Evolutionary conservation across 2,888 invertebrate genomes (phyloP).

Genomic region (Leptopterna dolabrata): DNA sequence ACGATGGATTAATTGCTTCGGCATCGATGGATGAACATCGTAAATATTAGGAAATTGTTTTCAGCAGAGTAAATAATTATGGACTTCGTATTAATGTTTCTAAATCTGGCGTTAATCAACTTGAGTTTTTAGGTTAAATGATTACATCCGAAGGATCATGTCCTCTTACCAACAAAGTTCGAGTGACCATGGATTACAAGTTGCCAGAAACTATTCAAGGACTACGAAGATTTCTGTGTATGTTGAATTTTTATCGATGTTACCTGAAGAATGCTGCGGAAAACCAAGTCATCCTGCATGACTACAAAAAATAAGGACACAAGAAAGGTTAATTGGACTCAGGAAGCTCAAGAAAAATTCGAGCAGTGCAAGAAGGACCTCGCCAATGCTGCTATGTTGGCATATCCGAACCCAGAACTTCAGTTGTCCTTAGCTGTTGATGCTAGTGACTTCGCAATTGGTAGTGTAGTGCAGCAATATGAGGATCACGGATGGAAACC

Average conservation of each 20-base stretch:
- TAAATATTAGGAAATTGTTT: slow-evolving; percentile 20
- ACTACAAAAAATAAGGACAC: neutral
- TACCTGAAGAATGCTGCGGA: slow-evolving; percentile 62
- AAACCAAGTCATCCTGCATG: slow-evolving; percentile 56
- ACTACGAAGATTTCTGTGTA: slow-evolving; percentile 64
- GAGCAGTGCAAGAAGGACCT: slow-evolving; percentile 14
- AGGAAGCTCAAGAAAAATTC: neutral
- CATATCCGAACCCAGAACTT: neutral
- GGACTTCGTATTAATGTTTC: slow-evolving; percentile 30
- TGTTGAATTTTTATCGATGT: slow-evolving; percentile 66
- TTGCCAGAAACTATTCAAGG: slow-evolving; percentile 27
- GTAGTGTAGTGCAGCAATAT: slow-evolving; percentile 34
- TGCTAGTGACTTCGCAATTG: neutral
- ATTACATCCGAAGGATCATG: slow-evolving; percentile 36
- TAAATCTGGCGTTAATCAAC: slow-evolving; percentile 29
- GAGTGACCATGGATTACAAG: slow-evolving; percentile 54
- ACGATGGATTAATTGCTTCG: slow-evolving; percentile 62
- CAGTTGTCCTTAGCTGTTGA: neutral
- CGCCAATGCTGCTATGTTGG: neutral
- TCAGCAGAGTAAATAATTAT: slow-evolving; percentile 9
- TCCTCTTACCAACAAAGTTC: slow-evolving; percentile 50
- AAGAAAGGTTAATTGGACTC: neutral
- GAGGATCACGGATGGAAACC: neutral
- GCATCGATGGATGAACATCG: slow-evolving; percentile 55
- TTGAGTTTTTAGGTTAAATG: slow-evolving; percentile 55